These are phyloP conservation scores for Procavia capensis DNA, from an alignment of 2,113 vertebrate species.

Conservation along the genomic window DNA sequence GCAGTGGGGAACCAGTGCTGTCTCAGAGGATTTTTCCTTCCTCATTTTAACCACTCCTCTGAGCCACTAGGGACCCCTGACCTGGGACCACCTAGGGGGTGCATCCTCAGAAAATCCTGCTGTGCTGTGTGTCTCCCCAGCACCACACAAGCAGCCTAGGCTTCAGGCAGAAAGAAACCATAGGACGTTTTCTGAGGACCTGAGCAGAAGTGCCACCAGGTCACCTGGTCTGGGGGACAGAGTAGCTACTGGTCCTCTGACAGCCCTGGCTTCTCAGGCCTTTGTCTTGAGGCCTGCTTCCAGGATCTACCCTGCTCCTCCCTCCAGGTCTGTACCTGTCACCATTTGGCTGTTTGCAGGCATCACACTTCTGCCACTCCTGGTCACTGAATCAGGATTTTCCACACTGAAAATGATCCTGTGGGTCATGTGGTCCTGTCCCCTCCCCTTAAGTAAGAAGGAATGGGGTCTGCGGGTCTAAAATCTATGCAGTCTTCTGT, in stretches of 20 bases:
- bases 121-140: neutral
- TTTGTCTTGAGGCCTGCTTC: neutral
- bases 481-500: neutral
- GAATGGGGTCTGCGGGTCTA: neutral
- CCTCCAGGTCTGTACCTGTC: neutral
- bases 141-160: neutral
- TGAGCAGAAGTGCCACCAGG: rapidly evolving
- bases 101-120: neutral
- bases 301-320: neutral
- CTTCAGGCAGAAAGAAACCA: neutral
- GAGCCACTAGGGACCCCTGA: neutral
- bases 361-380: neutral
- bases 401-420: neutral
- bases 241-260: neutral
- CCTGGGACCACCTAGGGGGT: neutral
- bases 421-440: neutral
- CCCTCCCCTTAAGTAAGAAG: neutral
- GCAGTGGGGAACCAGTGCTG: neutral
- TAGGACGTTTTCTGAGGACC: neutral
- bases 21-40: neutral
- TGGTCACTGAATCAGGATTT: neutral
- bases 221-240: too few relatives aligned
- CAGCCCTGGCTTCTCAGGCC: neutral
- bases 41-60: neutral
- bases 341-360: too few relatives aligned